Conservation (phyloP, 1,140 invertebrate genomes). For the Polypedilum vanderplanki region DNA sequence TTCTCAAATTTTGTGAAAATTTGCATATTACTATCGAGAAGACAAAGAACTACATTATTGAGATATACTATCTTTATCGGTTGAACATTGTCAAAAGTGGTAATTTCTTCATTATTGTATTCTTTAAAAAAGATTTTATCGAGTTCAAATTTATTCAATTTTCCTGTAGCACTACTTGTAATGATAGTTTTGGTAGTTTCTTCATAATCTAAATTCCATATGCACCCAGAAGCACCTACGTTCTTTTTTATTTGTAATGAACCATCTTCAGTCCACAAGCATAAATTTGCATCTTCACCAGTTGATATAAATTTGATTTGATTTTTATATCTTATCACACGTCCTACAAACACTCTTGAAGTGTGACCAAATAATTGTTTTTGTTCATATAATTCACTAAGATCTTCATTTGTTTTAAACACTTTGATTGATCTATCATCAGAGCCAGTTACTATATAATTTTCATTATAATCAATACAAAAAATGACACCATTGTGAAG, state of each 20-base stretch:
- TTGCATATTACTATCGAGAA: neutral
- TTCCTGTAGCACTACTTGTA: neutral
- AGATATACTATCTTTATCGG: neutral
- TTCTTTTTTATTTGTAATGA: neutral
- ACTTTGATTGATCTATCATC: conserved; percentile 16
- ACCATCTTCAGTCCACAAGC: neutral
- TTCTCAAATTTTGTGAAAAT: neutral
- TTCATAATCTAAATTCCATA: conserved; percentile 15
- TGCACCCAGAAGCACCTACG: neutral
- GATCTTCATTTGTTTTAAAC: neutral
- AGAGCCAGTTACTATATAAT: neutral
- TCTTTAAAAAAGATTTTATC: neutral
- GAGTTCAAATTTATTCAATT: neutral
- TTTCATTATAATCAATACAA: neutral
- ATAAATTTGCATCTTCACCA: neutral
- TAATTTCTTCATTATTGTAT: neutral
- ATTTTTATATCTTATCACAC: neutral
- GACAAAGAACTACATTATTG: neutral
- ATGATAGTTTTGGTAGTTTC: neutral
- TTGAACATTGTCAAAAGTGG: neutral
- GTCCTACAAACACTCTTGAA: conserved; percentile 5
- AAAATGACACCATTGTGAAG: conserved; percentile 4
- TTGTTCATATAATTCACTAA: neutral
- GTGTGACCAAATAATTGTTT: neutral
- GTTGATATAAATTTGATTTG: neutral